phyloP scores from a whole-genome alignment of 1,140 invertebrate genomes.

The Copidosoma floridanum region DNA sequence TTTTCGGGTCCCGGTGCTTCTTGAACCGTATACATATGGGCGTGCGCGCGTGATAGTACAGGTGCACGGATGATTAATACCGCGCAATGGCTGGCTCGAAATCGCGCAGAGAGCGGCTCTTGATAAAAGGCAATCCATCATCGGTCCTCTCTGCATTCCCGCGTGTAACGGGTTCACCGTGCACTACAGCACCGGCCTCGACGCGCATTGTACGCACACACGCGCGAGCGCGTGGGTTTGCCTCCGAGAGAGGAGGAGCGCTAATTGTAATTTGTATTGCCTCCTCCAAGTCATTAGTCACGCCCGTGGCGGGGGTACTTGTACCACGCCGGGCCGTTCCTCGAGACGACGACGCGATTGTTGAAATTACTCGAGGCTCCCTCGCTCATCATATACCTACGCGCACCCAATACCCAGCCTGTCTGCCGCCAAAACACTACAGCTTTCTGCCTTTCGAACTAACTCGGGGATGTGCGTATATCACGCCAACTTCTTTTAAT shows the following conservation, averaged over 20 bases:
- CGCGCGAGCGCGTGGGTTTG: background rate
- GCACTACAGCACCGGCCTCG: too few relatives aligned
- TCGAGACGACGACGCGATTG: background rate
- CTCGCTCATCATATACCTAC: too few relatives aligned
- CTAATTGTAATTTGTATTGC: constrained; percentile 4
- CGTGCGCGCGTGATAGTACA: background rate
- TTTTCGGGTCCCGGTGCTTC: too few relatives aligned
- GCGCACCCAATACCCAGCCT: too few relatives aligned
- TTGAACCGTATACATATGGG: background rate
- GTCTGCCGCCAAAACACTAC: too few relatives aligned
- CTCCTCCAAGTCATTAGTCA: background rate
- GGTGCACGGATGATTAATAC: background rate
- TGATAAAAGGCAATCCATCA: too few relatives aligned
- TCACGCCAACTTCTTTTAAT: too few relatives aligned
- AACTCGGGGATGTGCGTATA: too few relatives aligned
- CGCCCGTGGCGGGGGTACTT: background rate
- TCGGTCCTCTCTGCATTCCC: too few relatives aligned
- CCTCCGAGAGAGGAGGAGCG: background rate
- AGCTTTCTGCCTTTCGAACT: too few relatives aligned
- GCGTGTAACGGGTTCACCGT: background rate
- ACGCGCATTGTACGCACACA: background rate
- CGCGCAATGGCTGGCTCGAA: too few relatives aligned
- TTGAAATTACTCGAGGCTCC: background rate
- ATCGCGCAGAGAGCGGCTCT: too few relatives aligned
- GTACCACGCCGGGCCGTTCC: background rate